A percentile compares a stretch with the other conserved stretches of the same genome.
Conservation (phyloP, 2,888 invertebrate genomes). For the Oligia strigilis region DNA sequence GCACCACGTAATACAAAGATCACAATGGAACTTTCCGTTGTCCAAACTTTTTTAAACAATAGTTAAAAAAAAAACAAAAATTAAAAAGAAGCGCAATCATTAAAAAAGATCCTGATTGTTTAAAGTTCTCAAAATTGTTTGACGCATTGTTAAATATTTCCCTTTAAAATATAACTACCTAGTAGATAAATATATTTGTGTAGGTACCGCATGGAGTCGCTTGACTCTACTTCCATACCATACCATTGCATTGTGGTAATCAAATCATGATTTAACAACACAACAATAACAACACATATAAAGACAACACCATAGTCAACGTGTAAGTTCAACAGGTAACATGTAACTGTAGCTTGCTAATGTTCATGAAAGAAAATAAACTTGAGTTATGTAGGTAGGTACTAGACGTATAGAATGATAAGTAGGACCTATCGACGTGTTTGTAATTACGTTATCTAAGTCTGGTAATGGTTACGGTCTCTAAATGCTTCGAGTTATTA, state of each 20-base stretch:
- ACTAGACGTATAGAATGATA: neutral
- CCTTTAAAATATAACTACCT: neutral
- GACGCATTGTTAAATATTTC: no score
- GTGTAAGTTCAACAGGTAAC: neutral
- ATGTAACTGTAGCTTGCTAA: slow-evolving; percentile 12
- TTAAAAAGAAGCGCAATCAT: no score
- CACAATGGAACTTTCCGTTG: neutral
- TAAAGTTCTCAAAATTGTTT: no score
- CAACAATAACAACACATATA: neutral
- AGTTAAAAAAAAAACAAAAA: neutral
- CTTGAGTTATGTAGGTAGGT: neutral
- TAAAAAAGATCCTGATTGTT: no score
- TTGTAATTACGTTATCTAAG: slow-evolving; percentile 36
- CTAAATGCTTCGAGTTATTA: slow-evolving; percentile 36
- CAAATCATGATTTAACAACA: neutral
- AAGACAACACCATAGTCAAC: neutral
- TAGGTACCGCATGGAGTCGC: neutral
- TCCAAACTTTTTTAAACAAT: fast-evolving
- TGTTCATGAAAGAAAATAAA: slow-evolving; percentile 6
- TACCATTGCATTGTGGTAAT: neutral
- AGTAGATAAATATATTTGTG: neutral
- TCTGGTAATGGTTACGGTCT: slow-evolving; percentile 24
- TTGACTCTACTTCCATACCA: neutral
- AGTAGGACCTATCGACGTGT: neutral
- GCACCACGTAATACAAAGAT: neutral